Evolutionary conservation across 2,888 invertebrate species (phyloP), one percentile per base, ranked within the genome.

Genomic region (Pinctada fucata): DNA sequence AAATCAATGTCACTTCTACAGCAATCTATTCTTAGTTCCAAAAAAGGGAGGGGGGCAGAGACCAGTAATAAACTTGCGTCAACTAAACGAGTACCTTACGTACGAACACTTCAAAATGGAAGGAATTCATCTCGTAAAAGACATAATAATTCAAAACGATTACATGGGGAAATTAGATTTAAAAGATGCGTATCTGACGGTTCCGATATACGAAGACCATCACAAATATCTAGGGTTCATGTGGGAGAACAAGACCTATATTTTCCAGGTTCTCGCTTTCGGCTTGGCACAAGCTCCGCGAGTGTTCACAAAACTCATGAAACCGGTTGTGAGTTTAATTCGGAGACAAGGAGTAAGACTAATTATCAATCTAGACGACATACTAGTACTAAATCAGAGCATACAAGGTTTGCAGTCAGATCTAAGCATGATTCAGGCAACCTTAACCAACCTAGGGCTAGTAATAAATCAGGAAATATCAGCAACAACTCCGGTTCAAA

Each of bases 21-120:
- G 72, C 52, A 72, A 51, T 58, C 47, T 72, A 0, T 72, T 72
- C 47, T 58, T 72, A 48, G 72, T 72, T 2, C 47, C 47, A 3
- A 72, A 72, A 48, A 68, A 73, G 49, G 49, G 68, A 13, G 58
- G 77, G 49, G 2, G 63, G n/a, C n/a, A n/a, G n/a, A n/a, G n/a
- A n/a, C n/a, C n/a, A n/a, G n/a, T n/a, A 3, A 75, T 75, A 45
- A 75, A 75, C 69, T 47, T 75, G 13, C 49, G 48, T 51, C 51
- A 31, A n/a, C n/a, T 58, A 64, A 72, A 72, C 16, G 63, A n/a
- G n/a, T 72, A 63, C 52, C 58, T 71, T 5, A 8, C n/a, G 3
- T 73, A 72, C 68, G 6, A 66, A 49, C 78, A 78, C 67, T 78
- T 78, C 73, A 78, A 73, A 52, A 78, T 78, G 74, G 73, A 78